Evolutionary conservation across 2,888 invertebrate species (phyloP).

Genomic region (Gerris lacustris): DNA sequence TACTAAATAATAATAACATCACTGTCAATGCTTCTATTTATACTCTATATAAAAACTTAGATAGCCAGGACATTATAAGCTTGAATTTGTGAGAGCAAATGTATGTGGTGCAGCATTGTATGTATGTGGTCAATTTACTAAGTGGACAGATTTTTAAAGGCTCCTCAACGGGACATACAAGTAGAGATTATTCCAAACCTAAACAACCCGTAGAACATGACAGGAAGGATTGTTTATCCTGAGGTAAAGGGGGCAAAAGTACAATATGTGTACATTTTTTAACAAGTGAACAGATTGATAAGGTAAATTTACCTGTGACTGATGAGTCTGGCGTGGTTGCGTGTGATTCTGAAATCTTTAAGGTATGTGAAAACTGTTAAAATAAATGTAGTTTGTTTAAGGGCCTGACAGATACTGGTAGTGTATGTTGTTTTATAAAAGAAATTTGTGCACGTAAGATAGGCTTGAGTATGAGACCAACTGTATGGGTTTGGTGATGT

Average conservation of each 20-base stretch:
- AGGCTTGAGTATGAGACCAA: neutral
- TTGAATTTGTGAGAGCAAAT: neutral
- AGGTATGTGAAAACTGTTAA: neutral
- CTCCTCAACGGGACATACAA: neutral
- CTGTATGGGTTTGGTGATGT: neutral
- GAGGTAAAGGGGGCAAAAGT: neutral
- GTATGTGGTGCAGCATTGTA: neutral
- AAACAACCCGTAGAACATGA: neutral
- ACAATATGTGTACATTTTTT: neutral
- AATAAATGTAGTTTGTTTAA: neutral
- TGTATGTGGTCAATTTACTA: neutral
- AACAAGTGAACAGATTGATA: neutral
- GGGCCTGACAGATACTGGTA: neutral
- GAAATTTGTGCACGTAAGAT: neutral
- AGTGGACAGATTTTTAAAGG: neutral
- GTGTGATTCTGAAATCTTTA: neutral
- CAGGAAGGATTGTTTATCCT: neutral
- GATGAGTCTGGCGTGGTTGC: neutral
- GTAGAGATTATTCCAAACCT: neutral
- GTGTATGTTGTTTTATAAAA: neutral
- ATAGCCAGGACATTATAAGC: neutral
- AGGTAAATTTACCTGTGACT: too few species aligned
- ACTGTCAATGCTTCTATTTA: too few species aligned
- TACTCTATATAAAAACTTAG: too few species aligned
- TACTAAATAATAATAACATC: too few species aligned